phyloP scores from a whole-genome alignment of 2,797 vertebrate species.

The Onychomys leucogaster region DNA sequence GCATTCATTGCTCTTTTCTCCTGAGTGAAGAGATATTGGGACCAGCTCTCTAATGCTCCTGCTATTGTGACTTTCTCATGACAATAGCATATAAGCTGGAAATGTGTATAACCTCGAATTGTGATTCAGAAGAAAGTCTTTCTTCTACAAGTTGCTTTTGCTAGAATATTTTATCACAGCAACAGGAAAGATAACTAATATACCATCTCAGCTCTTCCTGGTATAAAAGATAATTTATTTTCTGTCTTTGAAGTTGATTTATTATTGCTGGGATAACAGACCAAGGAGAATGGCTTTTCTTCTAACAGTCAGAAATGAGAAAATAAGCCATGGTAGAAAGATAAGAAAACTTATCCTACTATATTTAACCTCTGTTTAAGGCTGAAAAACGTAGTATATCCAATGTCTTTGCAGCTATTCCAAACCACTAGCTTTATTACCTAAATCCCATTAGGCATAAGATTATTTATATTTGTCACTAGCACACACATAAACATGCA shows the following conservation, averaged over 20 bases:
- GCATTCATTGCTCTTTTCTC: no score
- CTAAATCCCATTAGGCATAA: conserved; percentile 85
- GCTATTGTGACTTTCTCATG: no score
- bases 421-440: conserved; percentile 84
- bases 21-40: no score
- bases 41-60: no score
- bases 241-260: background rate
- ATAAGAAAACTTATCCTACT: conserved; percentile 86
- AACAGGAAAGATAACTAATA: no score
- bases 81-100: no score
- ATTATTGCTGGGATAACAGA: background rate
- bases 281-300: conserved; percentile 80
- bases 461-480: conserved; percentile 85
- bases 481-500: background rate
- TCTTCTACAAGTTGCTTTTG: no score
- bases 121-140: no score
- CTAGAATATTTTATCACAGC: no score
- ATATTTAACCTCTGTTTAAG: conserved; percentile 87
- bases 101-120: no score
- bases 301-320: conserved; percentile 75
- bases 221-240: no score
- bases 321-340: conserved; percentile 80
- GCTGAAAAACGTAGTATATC: conserved; percentile 81
- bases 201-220: no score
- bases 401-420: conserved; percentile 85